Evolutionary conservation across 2,797 vertebrate genomes (phyloP), one percentile per base, ranked within the genome.

Genomic region (Tokudaia muenninki): DNA sequence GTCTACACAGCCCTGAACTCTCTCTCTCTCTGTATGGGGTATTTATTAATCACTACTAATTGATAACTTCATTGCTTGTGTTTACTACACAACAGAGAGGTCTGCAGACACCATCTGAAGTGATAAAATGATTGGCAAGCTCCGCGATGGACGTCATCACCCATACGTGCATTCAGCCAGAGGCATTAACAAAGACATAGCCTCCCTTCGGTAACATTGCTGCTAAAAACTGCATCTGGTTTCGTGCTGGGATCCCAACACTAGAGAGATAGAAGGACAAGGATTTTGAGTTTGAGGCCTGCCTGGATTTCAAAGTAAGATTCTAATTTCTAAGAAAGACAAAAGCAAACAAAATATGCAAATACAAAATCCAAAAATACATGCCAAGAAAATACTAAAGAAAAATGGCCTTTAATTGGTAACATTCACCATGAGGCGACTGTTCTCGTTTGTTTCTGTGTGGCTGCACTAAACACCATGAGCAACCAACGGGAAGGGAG

Each of bases 131-230:
- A 24, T 22, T 17, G 13, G 21, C 5, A 0, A 2, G 29, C 11
- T 22, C n/a, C 29, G 2, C 26, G 3, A 4, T 0, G 34, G 61
- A 3, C 9, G n/a, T 6, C 2, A 22, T 55, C 0, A 12, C 63
- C 31, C 1, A 26, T 19, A 6, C 0, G 1, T 0, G 16, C 22
- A 41, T 80, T 44, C 50, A 4, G n/a, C 31, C 3, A 17, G 2
- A 34, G 0, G 6, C 2, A 0, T 13, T n/a, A 12, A 21, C 19
- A 78, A 74, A 74, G 77, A 63, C 31, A 17, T 0, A 10, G 50
- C 0, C 7, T 63, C 65, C 7, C 14, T 34, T 44, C n/a, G 2
- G 21, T 8, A 14, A n/a, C 37, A 22, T 11, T 74, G 37, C 19
- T 55, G 29, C 26, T 44, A 44, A 50, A 61, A 29, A 10, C 63